Evolutionary conservation across 2,113 vertebrate genomes (phyloP), one percentile per base, ranked within the genome.

Genomic region (Nothobranchius furzeri): DNA sequence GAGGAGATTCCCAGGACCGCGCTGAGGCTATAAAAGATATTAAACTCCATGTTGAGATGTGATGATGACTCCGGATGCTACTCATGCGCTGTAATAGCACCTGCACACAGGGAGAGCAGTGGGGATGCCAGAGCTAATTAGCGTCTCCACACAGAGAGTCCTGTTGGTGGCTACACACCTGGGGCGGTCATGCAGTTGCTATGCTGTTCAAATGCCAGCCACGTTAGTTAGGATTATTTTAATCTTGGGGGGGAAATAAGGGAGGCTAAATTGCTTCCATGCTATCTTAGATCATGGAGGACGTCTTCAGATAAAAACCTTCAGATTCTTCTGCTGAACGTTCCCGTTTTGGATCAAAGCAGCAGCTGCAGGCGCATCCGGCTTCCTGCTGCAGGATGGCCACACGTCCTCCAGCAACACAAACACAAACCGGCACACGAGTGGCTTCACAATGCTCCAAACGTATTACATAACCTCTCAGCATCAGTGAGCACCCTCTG

Each of bases 401-500:
- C 54, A 57, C 71, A 72, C 48, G 62, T 64, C 64, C 51, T 69
- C 30, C 49, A 55, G 65, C 55, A 56, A 40, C 37, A 40, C 37
- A 8, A 40, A 55, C 42, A 56, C 56, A 57, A 50, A 30, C 48
- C 53, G 50, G 47, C 45, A 64, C 73, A 30, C 65, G 74, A 42
- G 67, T 64, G 59, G 64, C 20, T 57, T 66, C n/a, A 73, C 74
- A 77, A 82, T 51, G 50, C 73, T 81, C 66, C 75, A 17, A 82
- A 86, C 81, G 60, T 40, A 72, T 88, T 90, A 82, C 81, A 69
- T 90, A 90, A 90, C 62, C 37, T 75, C 77, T 82, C 82, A 89
- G 90, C 85, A 87, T 81, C 81, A 78, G 79, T 81, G 79, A 85
- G 71, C 64, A 76, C 67, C 67, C 70, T 77, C 73, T 65, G 79